Evolutionary conservation across 1,140 invertebrate species (phyloP).

Genomic region (Argopecten irradians): DNA sequence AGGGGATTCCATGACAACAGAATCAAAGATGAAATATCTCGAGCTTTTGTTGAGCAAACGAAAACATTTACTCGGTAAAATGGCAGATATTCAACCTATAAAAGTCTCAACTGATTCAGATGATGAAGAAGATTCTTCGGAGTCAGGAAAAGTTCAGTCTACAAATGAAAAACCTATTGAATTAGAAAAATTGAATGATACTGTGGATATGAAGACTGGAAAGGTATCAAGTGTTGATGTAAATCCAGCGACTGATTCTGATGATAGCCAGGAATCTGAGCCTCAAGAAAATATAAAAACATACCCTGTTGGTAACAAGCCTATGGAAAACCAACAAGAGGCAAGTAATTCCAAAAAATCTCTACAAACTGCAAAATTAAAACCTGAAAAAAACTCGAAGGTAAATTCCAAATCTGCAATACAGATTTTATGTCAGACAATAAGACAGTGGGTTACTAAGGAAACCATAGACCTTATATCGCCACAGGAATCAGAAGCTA

Average conservation of each 20-base stretch:
- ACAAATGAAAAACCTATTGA: not conserved
- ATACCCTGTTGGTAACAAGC: not conserved
- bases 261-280: not conserved
- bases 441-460: slow-evolving; percentile 39
- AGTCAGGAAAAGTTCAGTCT: not conserved
- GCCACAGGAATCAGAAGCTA: not conserved
- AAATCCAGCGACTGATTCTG: not conserved
- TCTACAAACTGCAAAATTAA: not conserved
- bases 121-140: not conserved
- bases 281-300: not conserved
- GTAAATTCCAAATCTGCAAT: slow-evolving; percentile 35
- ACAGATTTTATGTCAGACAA: slow-evolving; percentile 34
- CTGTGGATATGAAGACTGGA: not conserved
- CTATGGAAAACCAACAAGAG: not conserved
- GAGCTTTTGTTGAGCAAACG: slow-evolving; percentile 53
- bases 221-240: not conserved
- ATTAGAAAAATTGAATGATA: not conserved
- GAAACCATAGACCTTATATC: slow-evolving; percentile 26
- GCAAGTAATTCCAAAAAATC: not conserved
- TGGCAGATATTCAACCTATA: slow-evolving; percentile 52
- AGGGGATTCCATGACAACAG: not conserved
- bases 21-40: slow-evolving; percentile 52
- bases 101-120: not conserved
- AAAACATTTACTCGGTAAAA: slow-evolving; percentile 54
- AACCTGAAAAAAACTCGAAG: slow-evolving; percentile 35